These are phyloP conservation scores for Macrobrachium rosenbergii DNA, from an alignment of 1,140 invertebrate species.

Conservation along the genomic window DNA sequence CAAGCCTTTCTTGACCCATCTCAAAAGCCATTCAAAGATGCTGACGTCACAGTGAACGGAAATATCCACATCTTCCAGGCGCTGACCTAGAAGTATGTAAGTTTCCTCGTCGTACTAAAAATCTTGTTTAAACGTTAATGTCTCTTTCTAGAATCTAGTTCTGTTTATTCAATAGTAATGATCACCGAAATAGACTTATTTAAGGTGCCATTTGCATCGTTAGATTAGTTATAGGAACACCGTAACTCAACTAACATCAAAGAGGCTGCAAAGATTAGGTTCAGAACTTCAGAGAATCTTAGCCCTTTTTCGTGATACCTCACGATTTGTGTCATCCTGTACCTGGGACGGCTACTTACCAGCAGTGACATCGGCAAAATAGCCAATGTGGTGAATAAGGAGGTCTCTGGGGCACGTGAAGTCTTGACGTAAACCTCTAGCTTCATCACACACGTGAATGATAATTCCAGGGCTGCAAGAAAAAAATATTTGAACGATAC, in stretches of 20 bases:
- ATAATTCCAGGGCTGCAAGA: background rate
- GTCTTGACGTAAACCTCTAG: constrained; percentile 86
- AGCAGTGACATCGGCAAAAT: constrained; percentile 80
- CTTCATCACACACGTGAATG: constrained; percentile 78
- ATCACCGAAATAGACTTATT: background rate
- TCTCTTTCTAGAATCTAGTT: no score
- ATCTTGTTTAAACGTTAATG: background rate
- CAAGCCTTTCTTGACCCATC: constrained; percentile 79
- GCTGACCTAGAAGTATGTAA: constrained; percentile 74
- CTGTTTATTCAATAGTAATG: no score
- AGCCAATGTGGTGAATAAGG: constrained; percentile 91
- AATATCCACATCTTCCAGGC: constrained; percentile 94
- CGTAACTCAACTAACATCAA: no score
- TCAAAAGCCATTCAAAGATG: constrained; percentile 97
- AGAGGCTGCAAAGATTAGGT: no score
- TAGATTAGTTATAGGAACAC: no score
- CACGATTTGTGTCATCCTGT: no score
- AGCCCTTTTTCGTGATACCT: no score
- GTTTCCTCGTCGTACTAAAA: background rate
- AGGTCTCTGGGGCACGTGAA: constrained; percentile 88
- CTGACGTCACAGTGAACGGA: constrained; percentile 95
- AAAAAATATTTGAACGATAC: background rate
- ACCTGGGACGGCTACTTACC: constrained; percentile 70
- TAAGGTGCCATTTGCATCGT: background rate
- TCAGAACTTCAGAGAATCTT: no score